Evolutionary conservation across 2,888 invertebrate species (phyloP).

Genomic region (Papilio demoleus): DNA sequence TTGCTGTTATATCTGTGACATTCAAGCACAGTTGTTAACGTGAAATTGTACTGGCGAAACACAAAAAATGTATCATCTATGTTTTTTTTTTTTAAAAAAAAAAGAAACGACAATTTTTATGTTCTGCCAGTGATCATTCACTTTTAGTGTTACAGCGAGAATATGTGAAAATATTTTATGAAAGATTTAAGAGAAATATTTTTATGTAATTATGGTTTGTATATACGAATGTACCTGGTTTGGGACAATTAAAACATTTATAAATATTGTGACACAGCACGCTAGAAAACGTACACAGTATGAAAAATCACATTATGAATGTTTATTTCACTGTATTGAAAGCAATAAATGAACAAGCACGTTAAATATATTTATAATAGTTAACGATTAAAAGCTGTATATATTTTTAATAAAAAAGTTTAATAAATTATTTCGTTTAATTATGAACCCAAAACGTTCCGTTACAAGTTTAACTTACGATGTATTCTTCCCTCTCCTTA

Average conservation of each 20-base stretch:
- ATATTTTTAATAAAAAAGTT: slow-evolving; percentile 75
- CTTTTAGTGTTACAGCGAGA: slow-evolving; percentile 39
- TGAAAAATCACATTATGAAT: slow-evolving; percentile 21
- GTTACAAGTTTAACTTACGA: no score
- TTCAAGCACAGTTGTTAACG: slow-evolving; percentile 1
- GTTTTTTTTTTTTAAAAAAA: no score
- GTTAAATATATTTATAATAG: slow-evolving; percentile 34
- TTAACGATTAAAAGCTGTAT: slow-evolving; percentile 51
- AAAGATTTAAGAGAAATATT: slow-evolving; percentile 67
- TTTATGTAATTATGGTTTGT: slow-evolving; percentile 54
- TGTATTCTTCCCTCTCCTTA: no score
- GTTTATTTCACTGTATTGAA: slow-evolving; percentile 17
- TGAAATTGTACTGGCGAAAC: slow-evolving; percentile 6
- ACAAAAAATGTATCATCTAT: no score
- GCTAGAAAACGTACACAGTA: slow-evolving; percentile 19
- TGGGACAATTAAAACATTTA: slow-evolving; percentile 22
- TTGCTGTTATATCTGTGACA: slow-evolving; percentile 3
- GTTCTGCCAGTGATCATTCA: background rate
- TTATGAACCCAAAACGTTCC: slow-evolving; percentile 35
- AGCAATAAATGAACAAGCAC: slow-evolving; percentile 38
- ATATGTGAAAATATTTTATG: slow-evolving; percentile 69
- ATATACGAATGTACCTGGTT: slow-evolving; percentile 41
- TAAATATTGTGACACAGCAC: slow-evolving; percentile 20
- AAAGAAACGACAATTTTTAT: no score
- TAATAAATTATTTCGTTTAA: slow-evolving; percentile 48